Evolutionary conservation across 2,888 invertebrate genomes (phyloP).

Genomic region (Nomada goodeniana): DNA sequence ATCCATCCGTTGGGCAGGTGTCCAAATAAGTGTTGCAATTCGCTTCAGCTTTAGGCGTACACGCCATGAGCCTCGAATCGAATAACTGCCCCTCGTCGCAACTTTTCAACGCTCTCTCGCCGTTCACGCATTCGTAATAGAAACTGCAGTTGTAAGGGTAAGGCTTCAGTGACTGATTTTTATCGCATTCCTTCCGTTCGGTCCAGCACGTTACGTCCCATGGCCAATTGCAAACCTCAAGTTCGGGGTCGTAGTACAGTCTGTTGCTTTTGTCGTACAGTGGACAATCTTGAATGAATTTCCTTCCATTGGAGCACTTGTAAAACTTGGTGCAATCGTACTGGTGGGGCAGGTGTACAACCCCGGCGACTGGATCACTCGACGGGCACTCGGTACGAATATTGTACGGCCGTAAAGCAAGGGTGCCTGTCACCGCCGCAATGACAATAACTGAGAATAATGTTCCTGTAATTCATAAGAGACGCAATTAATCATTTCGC

Average conservation of each 20-base stretch:
- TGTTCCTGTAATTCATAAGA: conserved; percentile 26
- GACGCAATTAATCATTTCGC: neutral
- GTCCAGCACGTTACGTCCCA: conserved; percentile 47
- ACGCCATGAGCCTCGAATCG: neutral
- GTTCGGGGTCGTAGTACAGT: conserved; percentile 64
- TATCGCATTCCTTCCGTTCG: neutral
- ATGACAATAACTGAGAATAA: conserved; percentile 11
- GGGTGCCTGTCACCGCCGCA: conserved; percentile 4
- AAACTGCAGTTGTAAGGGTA: conserved; percentile 63
- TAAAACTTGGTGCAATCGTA: conserved; percentile 72
- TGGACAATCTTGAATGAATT: conserved; percentile 59
- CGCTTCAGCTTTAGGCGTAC: neutral
- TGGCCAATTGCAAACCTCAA: conserved; percentile 68
- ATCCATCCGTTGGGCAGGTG: neutral
- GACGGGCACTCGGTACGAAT: conserved; percentile 65
- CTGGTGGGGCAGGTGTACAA: conserved; percentile 68
- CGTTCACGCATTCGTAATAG: conserved; percentile 69
- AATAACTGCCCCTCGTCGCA: neutral
- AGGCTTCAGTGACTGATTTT: conserved; percentile 8
- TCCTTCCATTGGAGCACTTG: conserved; percentile 56
- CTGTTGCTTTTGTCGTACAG: conserved; percentile 21
- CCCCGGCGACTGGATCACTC: conserved; percentile 39
- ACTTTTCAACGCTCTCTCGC: conserved; percentile 20
- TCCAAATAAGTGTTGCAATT: neutral
- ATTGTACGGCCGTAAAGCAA: neutral